phyloP scores from a whole-genome alignment of 2,797 vertebrate genomes.

The Carapus acus region DNA sequence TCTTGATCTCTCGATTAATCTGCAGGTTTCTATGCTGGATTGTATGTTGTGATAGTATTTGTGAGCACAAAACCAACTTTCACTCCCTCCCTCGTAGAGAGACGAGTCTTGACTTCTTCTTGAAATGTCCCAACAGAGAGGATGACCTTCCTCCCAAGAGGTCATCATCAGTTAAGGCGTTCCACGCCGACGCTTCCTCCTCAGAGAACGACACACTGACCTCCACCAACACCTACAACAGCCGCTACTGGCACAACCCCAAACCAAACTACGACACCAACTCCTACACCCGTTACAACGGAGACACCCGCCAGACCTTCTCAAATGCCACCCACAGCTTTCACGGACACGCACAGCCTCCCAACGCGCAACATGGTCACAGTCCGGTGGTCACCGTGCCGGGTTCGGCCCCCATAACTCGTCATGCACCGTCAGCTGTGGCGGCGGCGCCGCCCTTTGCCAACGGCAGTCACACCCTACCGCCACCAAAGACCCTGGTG shows the following conservation, averaged over 20 bases:
- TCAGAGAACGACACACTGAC: slow-evolving; percentile 95
- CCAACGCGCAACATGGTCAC: slow-evolving; percentile 51
- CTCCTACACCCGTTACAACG: slow-evolving; percentile 86
- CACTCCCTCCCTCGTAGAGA: too few relatives aligned
- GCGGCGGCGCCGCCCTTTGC: slow-evolving; percentile 70
- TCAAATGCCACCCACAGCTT: slow-evolving; percentile 60
- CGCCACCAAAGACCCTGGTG: slow-evolving; percentile 88
- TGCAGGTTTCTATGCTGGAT: too few relatives aligned
- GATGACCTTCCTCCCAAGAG: slow-evolving; percentile 94
- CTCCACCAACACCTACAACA: slow-evolving; percentile 96
- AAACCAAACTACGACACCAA: slow-evolving; percentile 82
- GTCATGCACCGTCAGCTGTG: slow-evolving; percentile 51
- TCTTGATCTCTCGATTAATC: too few relatives aligned
- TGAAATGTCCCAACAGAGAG: slow-evolving; percentile 74
- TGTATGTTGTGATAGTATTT: too few relatives aligned
- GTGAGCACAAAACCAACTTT: too few relatives aligned
- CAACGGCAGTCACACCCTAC: slow-evolving; percentile 84
- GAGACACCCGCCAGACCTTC: slow-evolving; percentile 83
- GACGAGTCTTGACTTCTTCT: too few relatives aligned
- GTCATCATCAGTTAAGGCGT: slow-evolving; percentile 82
- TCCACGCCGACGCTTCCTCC: slow-evolving; percentile 89
- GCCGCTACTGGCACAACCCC: slow-evolving; percentile 92
- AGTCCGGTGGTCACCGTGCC: slow-evolving; percentile 65
- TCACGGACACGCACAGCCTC: slow-evolving; percentile 58
- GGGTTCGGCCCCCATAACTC: slow-evolving; percentile 64